Conservation (phyloP, 2,113 vertebrate genomes). For the Syngnathus typhle region DNA sequence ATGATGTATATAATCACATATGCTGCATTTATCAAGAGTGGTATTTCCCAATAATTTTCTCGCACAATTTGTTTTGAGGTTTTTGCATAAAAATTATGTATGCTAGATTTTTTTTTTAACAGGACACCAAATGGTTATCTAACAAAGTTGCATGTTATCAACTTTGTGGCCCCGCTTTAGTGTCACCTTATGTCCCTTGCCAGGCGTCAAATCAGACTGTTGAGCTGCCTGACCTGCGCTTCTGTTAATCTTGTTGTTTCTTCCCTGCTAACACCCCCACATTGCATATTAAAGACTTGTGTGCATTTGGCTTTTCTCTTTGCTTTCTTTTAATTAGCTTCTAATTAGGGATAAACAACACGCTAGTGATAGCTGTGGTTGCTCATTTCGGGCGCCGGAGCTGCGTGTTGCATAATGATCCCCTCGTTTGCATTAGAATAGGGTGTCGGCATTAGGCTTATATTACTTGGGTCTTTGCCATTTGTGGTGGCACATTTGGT, state of each 20-base stretch:
- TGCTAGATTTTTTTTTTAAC: neutral
- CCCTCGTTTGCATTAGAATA: conserved; percentile 65
- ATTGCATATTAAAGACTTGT: conserved; percentile 58
- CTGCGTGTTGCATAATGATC: conserved; percentile 56
- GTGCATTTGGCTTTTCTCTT: conserved; percentile 50
- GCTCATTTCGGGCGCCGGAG: conserved; percentile 36
- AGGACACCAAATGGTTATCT: neutral
- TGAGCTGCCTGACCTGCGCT: conserved; percentile 16
- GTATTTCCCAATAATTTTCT: neutral
- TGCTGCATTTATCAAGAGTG: too few relatives aligned
- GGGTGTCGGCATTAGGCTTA: conserved; percentile 44
- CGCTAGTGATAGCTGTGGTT: conserved; percentile 33
- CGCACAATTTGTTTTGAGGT: neutral
- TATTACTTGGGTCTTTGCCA: conserved; percentile 48
- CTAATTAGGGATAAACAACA: conserved; percentile 66
- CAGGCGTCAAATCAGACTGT: conserved; percentile 13
- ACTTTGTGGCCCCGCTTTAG: neutral
- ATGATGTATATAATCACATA: neutral
- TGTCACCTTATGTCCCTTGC: conserved; percentile 7
- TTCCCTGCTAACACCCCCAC: conserved; percentile 19
- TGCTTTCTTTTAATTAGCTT: conserved; percentile 69
- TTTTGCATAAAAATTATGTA: neutral
- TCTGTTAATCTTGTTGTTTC: conserved; percentile 51
- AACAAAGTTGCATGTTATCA: neutral
- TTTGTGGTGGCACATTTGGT: conserved; percentile 50